Evolutionary conservation across 2,113 vertebrate species (phyloP).

Genomic region (Indicator maculatus): DNA sequence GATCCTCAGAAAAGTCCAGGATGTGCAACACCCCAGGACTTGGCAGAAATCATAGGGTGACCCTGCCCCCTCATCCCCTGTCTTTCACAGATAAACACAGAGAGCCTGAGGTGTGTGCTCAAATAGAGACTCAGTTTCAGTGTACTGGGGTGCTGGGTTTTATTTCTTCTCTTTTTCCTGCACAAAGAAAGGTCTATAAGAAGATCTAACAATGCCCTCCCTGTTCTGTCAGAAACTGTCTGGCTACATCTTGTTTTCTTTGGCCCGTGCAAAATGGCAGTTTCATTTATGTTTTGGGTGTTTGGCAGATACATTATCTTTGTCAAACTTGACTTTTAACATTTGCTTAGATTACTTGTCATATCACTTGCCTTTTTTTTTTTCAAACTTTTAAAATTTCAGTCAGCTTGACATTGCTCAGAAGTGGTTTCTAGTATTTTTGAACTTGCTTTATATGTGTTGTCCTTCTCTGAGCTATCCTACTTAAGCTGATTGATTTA

Average conservation of each 20-base stretch:
- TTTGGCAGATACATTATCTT: constrained; percentile 69
- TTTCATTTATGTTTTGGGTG: constrained; percentile 62
- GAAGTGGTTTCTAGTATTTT: neutral
- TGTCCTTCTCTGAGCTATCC: neutral
- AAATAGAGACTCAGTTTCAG: neutral
- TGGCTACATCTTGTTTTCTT: constrained; percentile 63
- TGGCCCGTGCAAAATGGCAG: constrained; percentile 62
- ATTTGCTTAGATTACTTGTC: constrained; percentile 68
- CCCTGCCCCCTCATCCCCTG: rapidly evolving
- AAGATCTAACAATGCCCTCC: constrained; percentile 54
- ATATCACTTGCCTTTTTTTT: constrained; percentile 18
- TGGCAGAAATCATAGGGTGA: neutral
- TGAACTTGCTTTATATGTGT: neutral
- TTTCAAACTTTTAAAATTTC: constrained; percentile 19
- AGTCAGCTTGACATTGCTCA: constrained; percentile 2
- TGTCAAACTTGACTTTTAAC: constrained; percentile 66
- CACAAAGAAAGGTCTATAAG: constrained; percentile 35
- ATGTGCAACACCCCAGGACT: neutral
- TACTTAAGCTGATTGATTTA: neutral
- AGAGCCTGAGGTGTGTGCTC: neutral
- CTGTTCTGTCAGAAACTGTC: constrained; percentile 61
- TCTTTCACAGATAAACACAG: neutral
- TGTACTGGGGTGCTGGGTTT: neutral
- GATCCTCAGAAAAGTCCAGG: neutral
- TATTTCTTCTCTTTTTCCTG: neutral